Evolutionary conservation across 2,113 vertebrate genomes (phyloP), one percentile per base, ranked within the genome.

Genomic region (Aleadryas rufinucha): DNA sequence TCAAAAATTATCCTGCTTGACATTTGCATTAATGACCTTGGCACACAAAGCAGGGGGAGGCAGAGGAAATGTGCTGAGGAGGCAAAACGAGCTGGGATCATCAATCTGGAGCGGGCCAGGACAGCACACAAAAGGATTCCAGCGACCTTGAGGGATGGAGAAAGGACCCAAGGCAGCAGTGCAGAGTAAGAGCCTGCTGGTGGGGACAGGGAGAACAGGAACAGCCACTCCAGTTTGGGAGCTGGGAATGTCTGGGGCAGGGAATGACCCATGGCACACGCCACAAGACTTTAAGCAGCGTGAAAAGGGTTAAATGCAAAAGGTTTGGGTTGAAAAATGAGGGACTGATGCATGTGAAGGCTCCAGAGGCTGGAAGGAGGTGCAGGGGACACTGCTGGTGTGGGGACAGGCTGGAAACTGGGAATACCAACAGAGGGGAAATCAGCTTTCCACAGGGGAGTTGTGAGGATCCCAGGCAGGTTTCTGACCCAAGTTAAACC

Each of bases 1-100:
- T 92, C 84, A 83, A 91, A 95, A 93, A 79, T 63, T 78, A 54
- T 52, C 87, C 68, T 47, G 80, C 44, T 26, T 86, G 92, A 95
- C 80, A 89, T 91, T 84, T 91, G 70, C 68, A 79, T 91, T 93
- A 83, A 93, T 16, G 90, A 72, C 90, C 87, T 94, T 93, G 84
- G 94, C 94, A 95, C 72, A 28, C 28, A 42, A 68, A 89, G 87
- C 81, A 84, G 71, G 53, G 70, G 80, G 56, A 93, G 2, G 59
- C 44, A n/a, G 75, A 80, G 81, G 54, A 77, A 72, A 94, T 47
- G 39, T 74, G 94, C 94, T 96, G 94, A 94, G 3, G 77, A 77
- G 81, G 84, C 76, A 87, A 80, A 95, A 72, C 0, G 16, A 70
- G 90, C 60, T 44, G 68, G 87, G 66, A 30, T 76, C 77, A 89